phyloP scores from a whole-genome alignment of 2,113 vertebrate genomes.

The Sialia sialis region DNA sequence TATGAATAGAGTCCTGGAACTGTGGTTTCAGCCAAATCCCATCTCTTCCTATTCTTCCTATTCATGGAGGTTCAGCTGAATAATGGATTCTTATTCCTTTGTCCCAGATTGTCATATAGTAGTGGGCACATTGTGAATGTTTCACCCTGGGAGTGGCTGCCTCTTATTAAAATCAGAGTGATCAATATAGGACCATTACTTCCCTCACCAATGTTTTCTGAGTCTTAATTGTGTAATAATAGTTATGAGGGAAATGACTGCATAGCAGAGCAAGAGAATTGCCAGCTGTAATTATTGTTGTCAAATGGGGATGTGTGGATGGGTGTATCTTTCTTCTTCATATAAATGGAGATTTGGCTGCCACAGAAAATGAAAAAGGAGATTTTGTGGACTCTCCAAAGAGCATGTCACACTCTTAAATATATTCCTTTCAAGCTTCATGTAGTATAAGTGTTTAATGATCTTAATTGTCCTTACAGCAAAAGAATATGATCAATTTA shows the following conservation, averaged over 20 bases:
- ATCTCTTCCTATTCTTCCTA: neutral
- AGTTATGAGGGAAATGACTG: neutral
- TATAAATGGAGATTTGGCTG: neutral
- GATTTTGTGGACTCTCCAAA: neutral
- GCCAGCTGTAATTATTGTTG: neutral
- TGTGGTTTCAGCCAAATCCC: neutral
- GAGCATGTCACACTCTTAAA: neutral
- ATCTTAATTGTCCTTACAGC: neutral
- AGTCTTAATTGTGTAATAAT: constrained; percentile 9
- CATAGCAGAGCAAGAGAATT: neutral
- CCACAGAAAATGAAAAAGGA: neutral
- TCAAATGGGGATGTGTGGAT: neutral
- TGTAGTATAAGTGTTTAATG: neutral
- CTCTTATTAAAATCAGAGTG: neutral
- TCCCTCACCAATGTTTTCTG: neutral
- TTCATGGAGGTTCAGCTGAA: neutral
- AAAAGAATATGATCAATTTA: neutral
- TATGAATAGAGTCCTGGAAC: neutral
- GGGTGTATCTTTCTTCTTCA: neutral
- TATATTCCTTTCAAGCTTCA: neutral
- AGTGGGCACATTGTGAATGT: neutral
- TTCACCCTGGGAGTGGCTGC: neutral
- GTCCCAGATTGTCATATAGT: neutral
- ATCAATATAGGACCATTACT: neutral
- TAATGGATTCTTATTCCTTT: neutral